A percentile compares a stretch with the other conserved stretches of the same genome.
Conservation (phyloP, 2,113 vertebrate genomes). For the Amphiprion ocellaris region DNA sequence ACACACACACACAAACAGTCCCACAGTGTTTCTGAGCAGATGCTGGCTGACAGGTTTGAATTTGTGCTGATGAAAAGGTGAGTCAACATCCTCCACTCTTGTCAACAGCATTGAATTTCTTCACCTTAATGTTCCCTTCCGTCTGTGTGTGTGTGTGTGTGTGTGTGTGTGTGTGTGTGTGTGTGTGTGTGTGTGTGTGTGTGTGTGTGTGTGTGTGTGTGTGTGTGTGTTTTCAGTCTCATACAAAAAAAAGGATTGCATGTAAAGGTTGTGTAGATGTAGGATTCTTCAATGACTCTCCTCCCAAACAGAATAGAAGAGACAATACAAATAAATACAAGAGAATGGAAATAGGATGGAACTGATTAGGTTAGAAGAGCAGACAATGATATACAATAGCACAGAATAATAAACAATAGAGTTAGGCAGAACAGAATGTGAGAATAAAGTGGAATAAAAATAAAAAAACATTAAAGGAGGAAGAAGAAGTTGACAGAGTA, state of each 20-base stretch:
- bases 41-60: slow-evolving; percentile 58
- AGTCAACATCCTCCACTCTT: slow-evolving; percentile 53
- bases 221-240: slow-evolving; percentile 2
- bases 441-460: neutral
- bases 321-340: neutral
- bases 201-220: neutral
- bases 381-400: neutral
- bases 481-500: neutral
- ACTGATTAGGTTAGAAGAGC: no score
- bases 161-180: neutral
- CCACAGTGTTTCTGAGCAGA: slow-evolving; percentile 32
- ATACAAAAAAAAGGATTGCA: neutral
- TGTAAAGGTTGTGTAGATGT: neutral
- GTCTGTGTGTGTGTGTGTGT: slow-evolving; percentile 1
- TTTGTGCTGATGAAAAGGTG: slow-evolving; percentile 36
- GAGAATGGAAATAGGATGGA: neutral
- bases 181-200: slow-evolving; percentile 4
- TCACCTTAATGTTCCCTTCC: slow-evolving; percentile 28
- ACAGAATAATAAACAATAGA: neutral
- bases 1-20: neutral
- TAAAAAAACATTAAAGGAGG: neutral
- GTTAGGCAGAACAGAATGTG: neutral
- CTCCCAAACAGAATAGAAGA: neutral
- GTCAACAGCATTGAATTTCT: slow-evolving; percentile 38
- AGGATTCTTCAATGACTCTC: neutral